phyloP scores from a whole-genome alignment of 2,797 vertebrate genomes.

The Liasis olivaceus region DNA sequence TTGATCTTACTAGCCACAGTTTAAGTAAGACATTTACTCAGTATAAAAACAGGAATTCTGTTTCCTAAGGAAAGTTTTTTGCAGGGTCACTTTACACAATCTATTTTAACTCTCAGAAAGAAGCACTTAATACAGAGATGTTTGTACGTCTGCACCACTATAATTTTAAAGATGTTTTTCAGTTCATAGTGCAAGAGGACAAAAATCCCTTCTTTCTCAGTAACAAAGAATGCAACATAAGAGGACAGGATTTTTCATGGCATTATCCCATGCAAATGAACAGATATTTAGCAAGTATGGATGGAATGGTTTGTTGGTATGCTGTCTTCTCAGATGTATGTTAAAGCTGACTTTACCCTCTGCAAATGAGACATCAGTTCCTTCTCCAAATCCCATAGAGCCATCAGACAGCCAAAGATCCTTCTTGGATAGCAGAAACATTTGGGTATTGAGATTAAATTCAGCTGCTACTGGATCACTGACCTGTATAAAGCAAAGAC shows the following conservation, averaged over 20 bases:
- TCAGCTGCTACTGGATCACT: conserved; percentile 85
- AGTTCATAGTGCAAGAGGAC: background rate
- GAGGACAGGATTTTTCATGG: background rate
- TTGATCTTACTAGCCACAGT: background rate
- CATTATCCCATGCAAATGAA: background rate
- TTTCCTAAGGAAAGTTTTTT: background rate
- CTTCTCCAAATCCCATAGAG: conserved; percentile 86
- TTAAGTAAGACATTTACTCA: background rate
- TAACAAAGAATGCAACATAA: background rate
- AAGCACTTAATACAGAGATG: background rate
- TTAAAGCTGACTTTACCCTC: conserved; percentile 72
- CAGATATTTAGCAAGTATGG: background rate
- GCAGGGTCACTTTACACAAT: background rate
- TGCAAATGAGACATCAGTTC: conserved; percentile 80
- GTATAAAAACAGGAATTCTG: background rate
- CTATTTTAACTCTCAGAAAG: background rate
- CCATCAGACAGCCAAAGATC: conserved; percentile 86
- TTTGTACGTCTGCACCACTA: background rate
- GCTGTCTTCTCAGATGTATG: background rate
- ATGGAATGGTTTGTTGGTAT: background rate
- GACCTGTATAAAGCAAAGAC: conserved; percentile 71
- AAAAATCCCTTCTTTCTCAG: background rate
- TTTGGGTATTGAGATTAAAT: conserved; percentile 87
- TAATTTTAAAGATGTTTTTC: background rate
- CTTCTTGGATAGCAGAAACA: conserved; percentile 84